Conservation (phyloP, 2,113 vertebrate genomes). For the Orycteropus afer region DNA sequence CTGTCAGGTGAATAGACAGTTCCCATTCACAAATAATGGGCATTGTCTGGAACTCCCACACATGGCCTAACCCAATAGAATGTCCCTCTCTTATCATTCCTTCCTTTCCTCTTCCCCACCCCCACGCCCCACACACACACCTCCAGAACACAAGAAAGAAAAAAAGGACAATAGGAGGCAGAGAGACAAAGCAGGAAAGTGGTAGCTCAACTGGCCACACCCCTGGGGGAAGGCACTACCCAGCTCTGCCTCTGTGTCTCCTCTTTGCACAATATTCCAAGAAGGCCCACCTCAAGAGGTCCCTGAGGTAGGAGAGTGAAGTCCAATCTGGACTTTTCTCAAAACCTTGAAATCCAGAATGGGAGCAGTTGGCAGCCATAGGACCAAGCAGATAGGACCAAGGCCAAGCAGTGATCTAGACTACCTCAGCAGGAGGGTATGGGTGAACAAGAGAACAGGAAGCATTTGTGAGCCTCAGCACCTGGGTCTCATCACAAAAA, state of each 20-base stretch:
- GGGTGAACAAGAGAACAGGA: conserved; percentile 32
- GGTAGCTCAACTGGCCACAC: neutral
- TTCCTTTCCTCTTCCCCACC: neutral
- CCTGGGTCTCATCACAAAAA: neutral
- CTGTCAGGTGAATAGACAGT: conserved; percentile 52
- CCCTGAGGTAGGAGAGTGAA: neutral
- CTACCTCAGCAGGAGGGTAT: neutral
- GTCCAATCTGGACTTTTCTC: neutral
- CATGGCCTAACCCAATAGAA: neutral
- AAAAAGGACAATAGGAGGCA: neutral
- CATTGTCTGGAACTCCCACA: conserved; percentile 54
- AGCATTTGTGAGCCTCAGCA: neutral
- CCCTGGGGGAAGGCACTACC: neutral
- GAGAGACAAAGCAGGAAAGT: neutral
- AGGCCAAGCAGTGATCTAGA: neutral
- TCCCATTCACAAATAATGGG: conserved; percentile 78
- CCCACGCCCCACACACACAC: too few relatives aligned
- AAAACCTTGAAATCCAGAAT: neutral
- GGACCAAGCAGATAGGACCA: neutral
- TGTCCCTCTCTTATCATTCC: neutral
- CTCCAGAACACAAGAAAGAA: neutral
- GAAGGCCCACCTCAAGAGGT: neutral
- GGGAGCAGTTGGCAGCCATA: conserved; percentile 6
- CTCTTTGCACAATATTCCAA: neutral
- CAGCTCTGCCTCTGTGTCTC: neutral